Evolutionary conservation across 2,888 invertebrate genomes (phyloP).

Genomic region (Andrena minutula): DNA sequence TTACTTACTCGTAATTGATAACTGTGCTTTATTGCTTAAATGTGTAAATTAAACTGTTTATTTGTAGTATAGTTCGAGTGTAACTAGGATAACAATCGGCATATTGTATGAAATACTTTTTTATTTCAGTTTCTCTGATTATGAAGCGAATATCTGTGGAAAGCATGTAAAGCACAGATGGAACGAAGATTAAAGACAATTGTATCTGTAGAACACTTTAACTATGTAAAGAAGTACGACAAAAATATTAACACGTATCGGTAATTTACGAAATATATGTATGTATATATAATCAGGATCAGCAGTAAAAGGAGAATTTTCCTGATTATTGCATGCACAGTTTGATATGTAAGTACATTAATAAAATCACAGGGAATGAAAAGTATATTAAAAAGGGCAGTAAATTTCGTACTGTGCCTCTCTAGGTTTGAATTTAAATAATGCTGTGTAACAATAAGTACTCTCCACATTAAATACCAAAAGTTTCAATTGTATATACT

Average conservation of each 20-base stretch:
- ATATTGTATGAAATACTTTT: conserved; percentile 64
- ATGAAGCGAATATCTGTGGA: conserved; percentile 58
- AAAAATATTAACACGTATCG: conserved; percentile 43
- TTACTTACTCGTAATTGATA: conserved; percentile 2
- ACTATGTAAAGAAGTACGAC: conserved; percentile 52
- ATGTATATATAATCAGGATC: conserved; percentile 56
- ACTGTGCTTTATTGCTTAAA: conserved; percentile 30
- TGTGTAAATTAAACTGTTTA: conserved; percentile 34
- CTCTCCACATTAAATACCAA: conserved; percentile 60
- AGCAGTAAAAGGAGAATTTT: conserved; percentile 53
- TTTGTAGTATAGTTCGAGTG: conserved; percentile 36
- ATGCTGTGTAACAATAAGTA: conserved; percentile 41
- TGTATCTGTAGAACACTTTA: conserved; percentile 59
- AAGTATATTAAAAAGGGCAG: conserved; percentile 13
- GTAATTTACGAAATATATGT: conserved; percentile 44
- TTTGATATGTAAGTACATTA: conserved; percentile 66
- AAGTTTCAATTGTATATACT: conserved; percentile 20
- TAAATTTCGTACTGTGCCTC: neutral
- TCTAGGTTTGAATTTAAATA: neutral
- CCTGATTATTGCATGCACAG: conserved; percentile 53
- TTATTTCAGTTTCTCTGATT: conserved; percentile 67
- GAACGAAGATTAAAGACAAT: conserved; percentile 59
- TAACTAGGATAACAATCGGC: conserved; percentile 47
- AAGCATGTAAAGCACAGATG: conserved; percentile 58
- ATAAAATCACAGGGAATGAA: conserved; percentile 48